Evolutionary conservation across 2,888 invertebrate genomes (phyloP), one percentile per base, ranked within the genome.

Genomic region (Deilephila porcellus): DNA sequence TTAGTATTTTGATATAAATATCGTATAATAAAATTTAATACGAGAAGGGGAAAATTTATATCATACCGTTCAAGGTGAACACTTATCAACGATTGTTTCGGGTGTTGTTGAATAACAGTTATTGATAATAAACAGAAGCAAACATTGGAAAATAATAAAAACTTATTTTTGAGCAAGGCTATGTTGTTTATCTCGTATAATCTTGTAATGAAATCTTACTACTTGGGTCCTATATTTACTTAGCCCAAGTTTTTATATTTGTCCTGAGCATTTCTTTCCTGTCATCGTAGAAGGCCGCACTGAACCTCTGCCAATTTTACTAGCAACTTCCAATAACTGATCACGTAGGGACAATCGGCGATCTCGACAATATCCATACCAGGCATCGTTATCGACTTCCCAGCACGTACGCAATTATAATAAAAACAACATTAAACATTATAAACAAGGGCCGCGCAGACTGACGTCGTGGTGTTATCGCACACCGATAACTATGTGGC

Each of bases 381-480:
- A 67, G 17, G 29, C 52, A 25, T 25, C 25, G 52, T 17, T 67
- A 52, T 67, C 67, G 17, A 52, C 52, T 14, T 20, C 64, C 45
- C 45, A 67, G 11, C 45, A 25, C 52, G 52, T 25, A 67, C 32
- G 19, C 62, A 34, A 67, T 37, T 64, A 45, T 64, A 45, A 64
- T 64, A 64, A 45, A 45, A 37, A 45, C 64, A 64, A 64, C 37
- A 64, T 64, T 20, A 45, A 71, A 20, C 20, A 71, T 45, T 56
- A 64, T 37, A 74, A 73, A 77, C 76, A 72, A 75, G 67, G 64
- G 63, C 53, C 67, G 73, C 59, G 56, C 60, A 71, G 74, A 73
- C 37, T 73, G 73, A 73, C 73, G 73, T 73, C 64, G 60, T 34
- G 70, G 29, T 64, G 72, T 77, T 85, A 85, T 86, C 82, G 73